Evolutionary conservation across 2,113 vertebrate genomes (phyloP).

Genomic region (Symphodus melops): DNA sequence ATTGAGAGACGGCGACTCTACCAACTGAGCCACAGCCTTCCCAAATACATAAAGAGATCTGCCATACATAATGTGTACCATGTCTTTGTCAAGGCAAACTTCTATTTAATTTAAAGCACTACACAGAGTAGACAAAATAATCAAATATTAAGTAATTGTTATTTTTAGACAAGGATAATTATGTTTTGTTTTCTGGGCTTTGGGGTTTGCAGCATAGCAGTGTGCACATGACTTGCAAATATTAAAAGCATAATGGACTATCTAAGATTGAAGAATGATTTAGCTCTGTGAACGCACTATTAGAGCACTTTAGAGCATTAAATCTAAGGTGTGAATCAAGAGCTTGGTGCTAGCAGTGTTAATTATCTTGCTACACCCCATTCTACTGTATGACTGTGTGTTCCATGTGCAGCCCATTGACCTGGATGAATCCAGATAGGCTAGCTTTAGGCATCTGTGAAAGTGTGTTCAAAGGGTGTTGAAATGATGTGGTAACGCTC

Average conservation of each 20-base stretch:
- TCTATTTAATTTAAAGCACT: not conserved
- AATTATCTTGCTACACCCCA: slow-evolving; percentile 33
- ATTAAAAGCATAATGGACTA: slow-evolving; percentile 39
- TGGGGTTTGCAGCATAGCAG: slow-evolving; percentile 14
- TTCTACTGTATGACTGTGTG: slow-evolving; percentile 16
- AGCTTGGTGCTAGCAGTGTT: slow-evolving; percentile 19
- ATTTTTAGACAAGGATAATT: not conserved
- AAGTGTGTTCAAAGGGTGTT: slow-evolving; percentile 44
- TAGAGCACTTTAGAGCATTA: slow-evolving; percentile 43
- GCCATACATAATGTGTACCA: not conserved
- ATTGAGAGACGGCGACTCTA: no score
- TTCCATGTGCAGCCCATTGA: slow-evolving; percentile 41
- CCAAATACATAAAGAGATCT: no score
- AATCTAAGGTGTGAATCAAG: slow-evolving; percentile 45
- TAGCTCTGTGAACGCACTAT: slow-evolving; percentile 16
- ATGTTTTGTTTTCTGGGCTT: not conserved
- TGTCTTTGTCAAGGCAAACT: not conserved
- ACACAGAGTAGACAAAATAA: not conserved
- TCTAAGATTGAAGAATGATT: slow-evolving; percentile 32
- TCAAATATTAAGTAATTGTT: not conserved
- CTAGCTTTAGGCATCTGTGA: slow-evolving; percentile 42
- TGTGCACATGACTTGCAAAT: slow-evolving; percentile 31
- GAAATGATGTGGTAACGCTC: slow-evolving; percentile 29
- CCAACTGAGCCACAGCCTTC: no score
- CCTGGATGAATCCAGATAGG: slow-evolving; percentile 49